These are phyloP conservation scores for Eueides isabella DNA, from an alignment of 1,140 invertebrate genomes.

Conservation along the genomic window DNA sequence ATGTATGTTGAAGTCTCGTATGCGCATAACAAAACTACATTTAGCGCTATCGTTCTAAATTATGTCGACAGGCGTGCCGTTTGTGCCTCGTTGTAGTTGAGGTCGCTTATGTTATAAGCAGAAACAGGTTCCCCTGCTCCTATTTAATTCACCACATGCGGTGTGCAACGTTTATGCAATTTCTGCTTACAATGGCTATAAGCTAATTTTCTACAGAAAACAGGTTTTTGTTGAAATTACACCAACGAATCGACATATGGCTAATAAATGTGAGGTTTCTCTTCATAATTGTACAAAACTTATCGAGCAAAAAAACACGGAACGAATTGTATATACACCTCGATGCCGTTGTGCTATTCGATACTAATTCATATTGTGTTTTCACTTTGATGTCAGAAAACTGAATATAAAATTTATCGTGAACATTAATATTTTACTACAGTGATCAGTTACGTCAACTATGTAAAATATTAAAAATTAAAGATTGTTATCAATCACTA, in stretches of 20 bases:
- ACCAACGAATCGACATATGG: conserved; percentile 53
- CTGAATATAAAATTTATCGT: not conserved
- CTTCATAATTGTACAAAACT: conserved; percentile 34
- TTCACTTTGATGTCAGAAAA: not conserved
- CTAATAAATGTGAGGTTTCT: conserved; percentile 47
- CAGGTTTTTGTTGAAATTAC: conserved; percentile 58
- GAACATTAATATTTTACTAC: not conserved
- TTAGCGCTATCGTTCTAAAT: conserved; percentile 71
- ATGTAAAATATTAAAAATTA: not conserved
- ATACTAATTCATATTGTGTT: conserved; percentile 1
- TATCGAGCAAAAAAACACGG: conserved; percentile 27
- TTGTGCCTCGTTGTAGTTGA: conserved; percentile 66
- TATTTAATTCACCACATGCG: conserved; percentile 77
- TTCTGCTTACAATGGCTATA: conserved; percentile 69
- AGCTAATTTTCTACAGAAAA: conserved; percentile 63
- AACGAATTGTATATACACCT: conserved; percentile 29
- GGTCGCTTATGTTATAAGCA: conserved; percentile 61
- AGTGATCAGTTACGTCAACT: not conserved
- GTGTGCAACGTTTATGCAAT: conserved; percentile 75
- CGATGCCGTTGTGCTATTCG: conserved; percentile 19
- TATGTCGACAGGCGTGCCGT: conserved; percentile 69
- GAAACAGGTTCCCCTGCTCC: conserved; percentile 76
- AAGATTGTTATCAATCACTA: not conserved
- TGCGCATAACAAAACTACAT: conserved; percentile 69
- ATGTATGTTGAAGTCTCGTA: conserved; percentile 62